Evolutionary conservation across 2,797 vertebrate species (phyloP), one percentile per base, ranked within the genome.

Genomic region (Bradypodion ventrale): DNA sequence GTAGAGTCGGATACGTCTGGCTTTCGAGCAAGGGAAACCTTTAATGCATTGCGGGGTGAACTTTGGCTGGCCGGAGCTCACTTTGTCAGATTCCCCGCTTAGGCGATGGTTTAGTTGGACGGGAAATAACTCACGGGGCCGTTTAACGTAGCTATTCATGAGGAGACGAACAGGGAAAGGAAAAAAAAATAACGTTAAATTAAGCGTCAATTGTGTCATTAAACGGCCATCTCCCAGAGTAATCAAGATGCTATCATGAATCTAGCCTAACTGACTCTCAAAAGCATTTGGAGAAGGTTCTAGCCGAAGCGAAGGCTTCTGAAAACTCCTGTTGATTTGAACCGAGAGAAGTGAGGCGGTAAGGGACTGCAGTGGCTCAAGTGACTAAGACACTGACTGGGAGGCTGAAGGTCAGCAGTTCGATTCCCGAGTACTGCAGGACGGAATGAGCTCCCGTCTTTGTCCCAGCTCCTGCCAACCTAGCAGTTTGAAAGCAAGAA

Each of bases 151-250:
- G 42, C 56, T 4, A 62, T 81, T 85, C 49, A 75, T 68, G 56
- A 27, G 68, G 68, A 75, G 29, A 76, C 65, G 40, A 49, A 78
- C 60, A 60, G 78, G 46, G 62, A 15, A 46, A 68, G 68, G n/a
- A 62, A n/a, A n/a, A 80, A 68, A 69, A n/a, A 62, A 80, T 83
- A 60, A 81, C 35, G 63, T 49, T 76, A 80, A 85, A 76, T 69
- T 76, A 69, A 69, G 10, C 65, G 52, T 49, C 79, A 75, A 80
- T 25, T 19, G 72, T 69, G 52, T 68, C 72, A 81, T 85, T 85
- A 81, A 85, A 80, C 40, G n/a, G n/a, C 49, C 75, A 46, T 29
- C 25, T 75, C 40, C 52, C 59, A 23, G 29, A 75, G 63, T 81
- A 85, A 85, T 81, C 73, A 76, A 85, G 62, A 60, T 8, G 16